A percentile compares a stretch with the other conserved stretches of the same genome.
Evolutionary conservation across 1,140 invertebrate species (phyloP).

Genomic region (Nixonia krombeini): DNA sequence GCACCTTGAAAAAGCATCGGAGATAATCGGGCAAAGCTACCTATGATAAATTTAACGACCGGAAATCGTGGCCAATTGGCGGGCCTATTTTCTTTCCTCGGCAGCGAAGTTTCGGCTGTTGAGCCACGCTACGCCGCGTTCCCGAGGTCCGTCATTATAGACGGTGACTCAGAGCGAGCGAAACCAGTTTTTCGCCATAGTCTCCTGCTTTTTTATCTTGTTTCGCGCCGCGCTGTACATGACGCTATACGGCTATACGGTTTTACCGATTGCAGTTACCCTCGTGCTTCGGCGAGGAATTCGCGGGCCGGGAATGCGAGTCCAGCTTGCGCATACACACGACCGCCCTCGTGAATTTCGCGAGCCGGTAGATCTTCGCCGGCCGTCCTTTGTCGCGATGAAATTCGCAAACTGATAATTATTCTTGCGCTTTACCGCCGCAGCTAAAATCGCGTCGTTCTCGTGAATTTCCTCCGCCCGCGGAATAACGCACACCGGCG

Average conservation of each 20-base stretch:
- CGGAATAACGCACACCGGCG: not conserved
- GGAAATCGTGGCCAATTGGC: constrained; percentile 50
- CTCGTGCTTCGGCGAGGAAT: constrained; percentile 2
- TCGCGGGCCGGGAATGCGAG: not conserved
- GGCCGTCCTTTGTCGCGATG: too few relatives aligned
- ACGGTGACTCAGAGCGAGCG: constrained; percentile 63
- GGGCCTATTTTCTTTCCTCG: constrained; percentile 30
- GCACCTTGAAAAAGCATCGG: too few relatives aligned
- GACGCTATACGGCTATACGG: constrained; percentile 8
- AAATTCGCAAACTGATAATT: not conserved
- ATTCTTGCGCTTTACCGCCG: not conserved
- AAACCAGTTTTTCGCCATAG: constrained; percentile 63
- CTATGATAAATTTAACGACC: constrained; percentile 37
- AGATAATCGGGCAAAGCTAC: constrained; percentile 8
- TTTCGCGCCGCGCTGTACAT: constrained; percentile 14
- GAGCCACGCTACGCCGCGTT: constrained; percentile 24
- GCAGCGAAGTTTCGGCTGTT: constrained; percentile 11
- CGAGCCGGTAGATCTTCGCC: too few relatives aligned
- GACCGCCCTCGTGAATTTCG: constrained; percentile 2
- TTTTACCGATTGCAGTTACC: constrained; percentile 9
- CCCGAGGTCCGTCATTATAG: constrained; percentile 62
- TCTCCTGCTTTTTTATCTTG: constrained; percentile 1
- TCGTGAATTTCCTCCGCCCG: not conserved
- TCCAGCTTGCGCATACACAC: not conserved
- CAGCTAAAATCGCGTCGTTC: not conserved